These are phyloP conservation scores for Porites rus DNA, from an alignment of 92 coral and sea anemone species.

Conservation along the genomic window DNA sequence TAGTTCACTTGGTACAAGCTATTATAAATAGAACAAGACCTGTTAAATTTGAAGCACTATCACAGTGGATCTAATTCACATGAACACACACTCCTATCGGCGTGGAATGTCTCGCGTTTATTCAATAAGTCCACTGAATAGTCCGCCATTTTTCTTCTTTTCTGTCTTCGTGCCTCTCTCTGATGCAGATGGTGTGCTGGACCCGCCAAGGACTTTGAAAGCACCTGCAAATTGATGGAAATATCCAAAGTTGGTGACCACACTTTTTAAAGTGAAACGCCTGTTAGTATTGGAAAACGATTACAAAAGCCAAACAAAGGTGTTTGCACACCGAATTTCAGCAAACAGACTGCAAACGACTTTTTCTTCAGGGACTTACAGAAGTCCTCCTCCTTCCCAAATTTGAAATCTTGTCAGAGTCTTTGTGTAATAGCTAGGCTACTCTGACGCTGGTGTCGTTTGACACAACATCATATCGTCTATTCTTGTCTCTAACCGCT, in stretches of 20 bases:
- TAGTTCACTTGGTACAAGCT: neutral
- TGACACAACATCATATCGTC: no score
- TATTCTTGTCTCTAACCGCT: no score
- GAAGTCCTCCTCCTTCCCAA: no score
- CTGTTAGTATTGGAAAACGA: no score
- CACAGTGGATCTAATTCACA: neutral
- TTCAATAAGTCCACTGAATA: conserved; percentile 87
- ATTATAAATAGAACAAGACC: neutral
- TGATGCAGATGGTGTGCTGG: conserved; percentile 73
- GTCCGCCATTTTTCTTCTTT: conserved; percentile 70
- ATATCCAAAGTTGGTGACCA: neutral
- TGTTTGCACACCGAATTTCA: no score
- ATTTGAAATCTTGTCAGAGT: no score
- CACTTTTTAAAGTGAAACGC: neutral
- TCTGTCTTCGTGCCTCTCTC: conserved; percentile 64
- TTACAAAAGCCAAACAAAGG: no score
- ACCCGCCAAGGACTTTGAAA: conserved; percentile 66
- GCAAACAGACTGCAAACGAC: no score
- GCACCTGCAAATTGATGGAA: conserved; percentile 45
- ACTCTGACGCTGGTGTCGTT: no score
- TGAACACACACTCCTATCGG: neutral
- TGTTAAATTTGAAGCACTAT: neutral
- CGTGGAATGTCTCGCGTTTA: conserved; percentile 4
- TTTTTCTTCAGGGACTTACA: no score
- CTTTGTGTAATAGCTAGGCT: no score